Evolutionary conservation across 1,140 invertebrate species (phyloP).

Genomic region (Muscidifurax raptorellus): DNA sequence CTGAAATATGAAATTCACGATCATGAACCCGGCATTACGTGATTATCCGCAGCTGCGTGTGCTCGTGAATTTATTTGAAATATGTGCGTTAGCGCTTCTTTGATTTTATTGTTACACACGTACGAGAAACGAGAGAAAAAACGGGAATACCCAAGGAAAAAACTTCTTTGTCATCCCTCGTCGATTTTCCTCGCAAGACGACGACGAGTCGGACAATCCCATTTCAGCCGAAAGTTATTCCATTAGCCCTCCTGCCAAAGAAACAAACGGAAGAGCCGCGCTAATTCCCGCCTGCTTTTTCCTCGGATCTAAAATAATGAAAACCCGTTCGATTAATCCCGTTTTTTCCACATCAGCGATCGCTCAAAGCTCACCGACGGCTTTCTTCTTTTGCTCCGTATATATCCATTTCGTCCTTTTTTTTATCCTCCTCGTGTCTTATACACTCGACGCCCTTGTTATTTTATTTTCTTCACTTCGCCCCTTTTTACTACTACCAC

Average conservation of each 20-base stretch:
- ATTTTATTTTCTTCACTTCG: not conserved
- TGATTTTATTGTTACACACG: no score
- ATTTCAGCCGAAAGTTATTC: not conserved
- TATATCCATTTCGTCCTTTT: not conserved
- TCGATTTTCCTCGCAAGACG: not conserved
- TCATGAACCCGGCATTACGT: no score
- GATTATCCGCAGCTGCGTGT: no score
- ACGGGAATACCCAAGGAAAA: not conserved
- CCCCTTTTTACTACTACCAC: not conserved
- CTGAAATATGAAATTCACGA: no score
- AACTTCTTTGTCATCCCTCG: not conserved
- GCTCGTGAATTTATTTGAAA: no score
- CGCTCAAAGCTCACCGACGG: not conserved
- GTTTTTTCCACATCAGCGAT: not conserved
- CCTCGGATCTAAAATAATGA: constrained; percentile 29
- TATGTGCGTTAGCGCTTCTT: no score
- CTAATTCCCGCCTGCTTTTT: not conserved
- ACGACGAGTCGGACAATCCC: not conserved
- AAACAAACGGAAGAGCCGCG: not conserved
- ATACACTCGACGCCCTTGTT: not conserved
- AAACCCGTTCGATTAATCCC: constrained; percentile 19
- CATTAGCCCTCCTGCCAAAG: not conserved
- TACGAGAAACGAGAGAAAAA: not conserved
- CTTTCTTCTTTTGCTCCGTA: not conserved
- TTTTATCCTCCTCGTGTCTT: not conserved